These are phyloP conservation scores for Rhogogaster chlorosoma DNA, from an alignment of 2,888 invertebrate species.

Conservation along the genomic window DNA sequence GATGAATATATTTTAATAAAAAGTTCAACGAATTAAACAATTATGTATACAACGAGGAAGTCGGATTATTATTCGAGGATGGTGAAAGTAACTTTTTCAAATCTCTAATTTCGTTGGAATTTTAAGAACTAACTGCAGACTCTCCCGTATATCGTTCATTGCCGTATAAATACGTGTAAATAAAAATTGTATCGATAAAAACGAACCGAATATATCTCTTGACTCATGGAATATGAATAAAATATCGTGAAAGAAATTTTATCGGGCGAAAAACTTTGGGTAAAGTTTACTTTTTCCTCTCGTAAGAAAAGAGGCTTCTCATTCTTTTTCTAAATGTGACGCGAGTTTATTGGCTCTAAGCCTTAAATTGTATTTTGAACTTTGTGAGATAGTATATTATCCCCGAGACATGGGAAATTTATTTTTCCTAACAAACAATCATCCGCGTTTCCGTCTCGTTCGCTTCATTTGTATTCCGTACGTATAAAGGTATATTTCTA, in stretches of 20 bases:
- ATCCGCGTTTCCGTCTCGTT: not conserved
- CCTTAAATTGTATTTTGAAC: not conserved
- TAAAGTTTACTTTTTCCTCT: not conserved
- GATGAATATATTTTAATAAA: slow-evolving; percentile 10
- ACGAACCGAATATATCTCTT: too few relatives aligned
- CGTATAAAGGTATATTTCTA: not conserved
- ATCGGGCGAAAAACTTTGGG: too few relatives aligned
- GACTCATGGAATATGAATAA: too few relatives aligned
- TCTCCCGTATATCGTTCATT: too few relatives aligned
- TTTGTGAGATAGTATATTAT: too few relatives aligned
- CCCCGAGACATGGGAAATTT: not conserved
- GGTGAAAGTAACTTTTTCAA: not conserved
- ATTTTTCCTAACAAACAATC: not conserved
- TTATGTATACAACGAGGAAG: not conserved
- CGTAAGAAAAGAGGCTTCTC: not conserved
- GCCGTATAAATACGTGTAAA: too few relatives aligned
- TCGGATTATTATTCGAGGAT: not conserved
- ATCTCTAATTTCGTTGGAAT: not conserved
- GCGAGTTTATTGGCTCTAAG: slow-evolving; percentile 1
- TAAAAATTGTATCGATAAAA: too few relatives aligned
- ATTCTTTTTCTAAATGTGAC: not conserved
- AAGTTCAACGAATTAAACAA: slow-evolving; percentile 6
- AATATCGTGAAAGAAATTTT: too few relatives aligned
- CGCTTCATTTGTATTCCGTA: not conserved
- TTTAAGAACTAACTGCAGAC: not conserved